Conservation (phyloP, 1,140 invertebrate species). For the Lasaia peninsularis region DNA sequence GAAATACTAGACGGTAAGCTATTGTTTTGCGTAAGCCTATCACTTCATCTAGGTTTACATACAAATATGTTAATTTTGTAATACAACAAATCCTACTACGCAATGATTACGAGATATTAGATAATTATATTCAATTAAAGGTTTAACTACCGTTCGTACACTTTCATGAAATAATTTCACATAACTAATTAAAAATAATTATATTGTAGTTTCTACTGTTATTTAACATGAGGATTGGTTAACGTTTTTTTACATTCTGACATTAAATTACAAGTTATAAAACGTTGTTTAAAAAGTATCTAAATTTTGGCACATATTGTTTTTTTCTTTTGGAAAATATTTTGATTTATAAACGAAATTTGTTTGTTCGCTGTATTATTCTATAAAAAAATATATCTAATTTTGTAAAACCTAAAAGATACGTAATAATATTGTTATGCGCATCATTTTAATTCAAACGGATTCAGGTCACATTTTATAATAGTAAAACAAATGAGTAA, state of each 20-base stretch:
- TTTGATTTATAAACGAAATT: no score
- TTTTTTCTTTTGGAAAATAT: no score
- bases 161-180: slow-evolving; percentile 1
- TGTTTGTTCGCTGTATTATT: no score
- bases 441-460: no score
- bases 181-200: neutral
- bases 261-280: neutral
- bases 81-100: neutral
- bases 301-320: no score
- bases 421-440: no score
- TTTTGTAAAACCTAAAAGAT: no score
- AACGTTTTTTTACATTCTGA: neutral
- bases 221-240: neutral
- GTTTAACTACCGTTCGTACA: neutral
- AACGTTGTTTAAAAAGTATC: no score
- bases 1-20: slow-evolving; percentile 60
- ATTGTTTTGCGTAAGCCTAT: slow-evolving; percentile 49
- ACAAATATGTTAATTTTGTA: slow-evolving; percentile 1
- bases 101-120: neutral
- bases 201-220: neutral
- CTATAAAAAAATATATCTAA: no score
- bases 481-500: no score
- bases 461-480: no score
- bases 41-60: neutral
- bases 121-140: neutral